A percentile compares a stretch with the other conserved stretches of the same genome.
These are phyloP conservation scores for Sthenelais limicola DNA, from an alignment of 2,888 invertebrate species.

Conservation along the genomic window DNA sequence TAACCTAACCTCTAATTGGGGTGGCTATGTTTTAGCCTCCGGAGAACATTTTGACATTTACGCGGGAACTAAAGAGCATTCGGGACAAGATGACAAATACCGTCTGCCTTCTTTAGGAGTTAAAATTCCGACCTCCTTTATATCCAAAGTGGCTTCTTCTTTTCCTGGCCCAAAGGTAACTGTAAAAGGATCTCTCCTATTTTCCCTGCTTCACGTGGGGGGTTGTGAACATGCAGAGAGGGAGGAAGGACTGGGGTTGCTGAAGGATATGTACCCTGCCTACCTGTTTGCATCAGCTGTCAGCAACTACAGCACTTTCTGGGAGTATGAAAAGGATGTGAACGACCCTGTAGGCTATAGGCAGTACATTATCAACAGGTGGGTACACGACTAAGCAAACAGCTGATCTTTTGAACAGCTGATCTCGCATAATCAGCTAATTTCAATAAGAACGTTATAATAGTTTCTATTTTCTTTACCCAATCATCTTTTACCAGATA, in stretches of 20 bases:
- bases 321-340: conserved; percentile 48
- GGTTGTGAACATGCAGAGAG: conserved; percentile 2
- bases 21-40: not conserved
- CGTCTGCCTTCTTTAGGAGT: too few species aligned
- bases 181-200: not conserved
- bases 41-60: not conserved
- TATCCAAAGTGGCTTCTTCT: too few species aligned
- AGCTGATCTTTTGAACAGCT: too few species aligned
- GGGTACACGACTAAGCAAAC: too few species aligned
- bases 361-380: conserved; percentile 43
- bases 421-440: too few species aligned
- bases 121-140: too few species aligned
- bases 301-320: conserved; percentile 46
- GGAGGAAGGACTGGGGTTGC: not conserved
- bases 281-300: conserved; percentile 7
- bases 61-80: not conserved
- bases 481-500: too few species aligned
- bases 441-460: too few species aligned
- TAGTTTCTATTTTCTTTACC: too few species aligned
- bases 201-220: not conserved
- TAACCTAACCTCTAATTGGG: conserved; percentile 24
- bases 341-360: conserved; percentile 44
- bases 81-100: too few species aligned
- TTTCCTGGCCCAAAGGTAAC: too few species aligned
- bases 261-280: not conserved